A percentile compares a stretch with the other conserved stretches of the same genome.
Evolutionary conservation across 2,888 invertebrate species (phyloP).

Genomic region (Slavum lentiscoides): DNA sequence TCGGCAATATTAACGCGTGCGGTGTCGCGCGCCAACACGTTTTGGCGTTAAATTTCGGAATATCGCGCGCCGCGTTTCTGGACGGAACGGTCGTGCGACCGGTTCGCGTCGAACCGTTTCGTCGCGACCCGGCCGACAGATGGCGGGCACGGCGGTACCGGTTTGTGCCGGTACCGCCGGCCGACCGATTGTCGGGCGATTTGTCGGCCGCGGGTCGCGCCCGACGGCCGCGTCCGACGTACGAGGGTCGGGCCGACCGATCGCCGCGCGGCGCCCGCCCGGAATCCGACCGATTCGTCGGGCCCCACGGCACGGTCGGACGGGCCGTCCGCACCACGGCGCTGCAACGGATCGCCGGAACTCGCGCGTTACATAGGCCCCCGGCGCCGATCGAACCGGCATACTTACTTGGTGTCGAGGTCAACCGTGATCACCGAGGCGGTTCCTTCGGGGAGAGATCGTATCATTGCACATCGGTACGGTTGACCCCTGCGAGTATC

Average conservation of each 20-base stretch:
- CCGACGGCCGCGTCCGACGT: too few species aligned
- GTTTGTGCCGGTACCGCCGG: too few species aligned
- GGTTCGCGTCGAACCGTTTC: too few species aligned
- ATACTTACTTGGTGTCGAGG: slow-evolving; percentile 26
- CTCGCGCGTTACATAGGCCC: not conserved
- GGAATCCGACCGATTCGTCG: not conserved
- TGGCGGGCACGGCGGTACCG: too few species aligned
- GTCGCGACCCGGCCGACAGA: too few species aligned
- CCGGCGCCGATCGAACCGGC: not conserved
- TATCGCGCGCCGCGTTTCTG: too few species aligned
- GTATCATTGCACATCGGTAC: not conserved
- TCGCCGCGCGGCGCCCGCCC: not conserved
- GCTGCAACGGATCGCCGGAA: not conserved
- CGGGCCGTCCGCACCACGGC: not conserved
- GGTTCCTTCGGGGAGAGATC: slow-evolving; percentile 19
- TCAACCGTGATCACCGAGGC: slow-evolving; percentile 19
- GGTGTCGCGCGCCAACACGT: too few species aligned
- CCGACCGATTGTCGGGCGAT: not conserved
- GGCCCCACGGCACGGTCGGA: not conserved
- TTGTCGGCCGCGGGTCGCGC: too few species aligned
- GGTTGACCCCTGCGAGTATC: slow-evolving; percentile 62
- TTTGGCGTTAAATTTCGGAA: too few species aligned
- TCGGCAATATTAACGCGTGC: too few species aligned
- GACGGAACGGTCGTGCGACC: too few species aligned
- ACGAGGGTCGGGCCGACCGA: not conserved